phyloP scores from a whole-genome alignment of 2,113 vertebrate genomes.

The western clawed frog (Xenopus tropicalis) region UCB_Xtro_10.0 CM004444.2:92509001-92509500 shows the following conservation, averaged over 20 bases:
- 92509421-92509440: conserved; percentile 86
- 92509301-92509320: conserved; percentile 55
- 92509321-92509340: conserved; percentile 62
- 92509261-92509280: conserved; percentile 67
- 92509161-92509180: too few relatives aligned
- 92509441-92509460: conserved; percentile 84
- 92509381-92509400: conserved; percentile 84
- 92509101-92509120: too few relatives aligned
- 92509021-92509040: too few relatives aligned
- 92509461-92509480: conserved; percentile 75
- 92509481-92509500: conserved; percentile 65
- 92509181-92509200: not conserved
- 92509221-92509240: conserved; percentile 27
- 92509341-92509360: conserved; percentile 79
- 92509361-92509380: conserved; percentile 76
- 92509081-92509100: too few relatives aligned
- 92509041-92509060: too few relatives aligned
- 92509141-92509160: too few relatives aligned
- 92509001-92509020: too few relatives aligned
- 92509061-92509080: too few relatives aligned
- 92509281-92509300: conserved; percentile 72
- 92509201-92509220: conserved; percentile 36
- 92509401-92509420: conserved; percentile 86
- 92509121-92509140: too few relatives aligned
- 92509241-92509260: conserved; percentile 50